Base-by-base conservation (phyloP, 2,797 vertebrate species). In the Chrysocyon brachyurus region DNA sequence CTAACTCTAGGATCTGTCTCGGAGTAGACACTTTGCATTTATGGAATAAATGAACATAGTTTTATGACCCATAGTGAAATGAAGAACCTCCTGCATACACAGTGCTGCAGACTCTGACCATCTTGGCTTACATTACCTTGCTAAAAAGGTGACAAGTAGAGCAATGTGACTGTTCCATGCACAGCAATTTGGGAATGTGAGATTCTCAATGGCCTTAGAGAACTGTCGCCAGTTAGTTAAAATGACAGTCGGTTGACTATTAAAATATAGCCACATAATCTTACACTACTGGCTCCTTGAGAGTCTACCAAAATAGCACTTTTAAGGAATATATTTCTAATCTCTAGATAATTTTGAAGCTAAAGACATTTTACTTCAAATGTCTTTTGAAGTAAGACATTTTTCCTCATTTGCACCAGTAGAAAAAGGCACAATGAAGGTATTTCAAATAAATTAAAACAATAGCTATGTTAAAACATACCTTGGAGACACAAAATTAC, bases 401-500 rank as follows among this genome's bases (percentile, higher is more conserved):
- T 94, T 81, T 54, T 28, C 84, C 31, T 89, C 40, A 79, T 79
- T 85, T 94, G 73, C 8, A 54, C n/a, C 75, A 94, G 66, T 24
- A 93, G 72, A 46, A 90, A 92, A 90, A 94, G 46, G 19, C 28
- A 91, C 31, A 33, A 52, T 64, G 33, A 7, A 59, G 49, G 31
- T 94, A 89, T 89, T 87, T 90, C 82, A 94, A 88, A 61, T 66
- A 88, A 89, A 79, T 88, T 91, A 91, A 95, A 94, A 90, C 6
- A 89, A 61, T 89, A 93, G 49, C 75, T 91, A 84, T 7, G 4
- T 21, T 91, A 68, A 97, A 91, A 91, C 59, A 88, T 28, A 7
- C 83, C 66, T 85, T 70, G 6, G 33, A 63, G 87, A 88, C 52
- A 92, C 24, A 26, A 77, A 94, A 88, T 40, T 78, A 83, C 78